Evolutionary conservation across 2,797 vertebrate species (phyloP), one percentile per base, ranked within the genome.

Genomic region (Rhadinocentrus ornatus): DNA sequence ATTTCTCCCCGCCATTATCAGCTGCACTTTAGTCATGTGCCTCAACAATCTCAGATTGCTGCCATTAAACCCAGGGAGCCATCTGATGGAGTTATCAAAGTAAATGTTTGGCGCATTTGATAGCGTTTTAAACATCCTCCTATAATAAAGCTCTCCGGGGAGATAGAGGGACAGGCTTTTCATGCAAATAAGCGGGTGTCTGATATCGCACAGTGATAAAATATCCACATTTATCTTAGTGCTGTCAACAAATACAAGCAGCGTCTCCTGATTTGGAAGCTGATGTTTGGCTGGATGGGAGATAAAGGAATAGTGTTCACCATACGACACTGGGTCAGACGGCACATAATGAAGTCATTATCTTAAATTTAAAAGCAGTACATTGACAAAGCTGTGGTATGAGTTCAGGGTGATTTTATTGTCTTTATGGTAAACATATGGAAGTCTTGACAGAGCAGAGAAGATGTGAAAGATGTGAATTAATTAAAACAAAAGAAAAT

Each of bases 81-180:
- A 89, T 91, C 88, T 91, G 92, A 91, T 91, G 85, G 89, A 91
- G 88, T 90, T 91, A 92, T 93, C 91, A 92, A 91, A 90, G 90
- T 89, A 92, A 92, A 94, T 77, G 89, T 91, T 91, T 91, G 90
- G 86, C 78, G 87, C 81, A 86, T 92, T 90, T 91, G 88, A 92
- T 88, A 82, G 88, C 82, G 24, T 93, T 90, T 92, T 88, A 93
- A 92, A 92, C 91, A 88, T 90, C 89, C 87, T 88, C 86, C 88
- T 87, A 86, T 92, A 90, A 90, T 90, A 90, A 90, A 91, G 87
- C 89, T 84, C 88, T 89, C 87, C 22, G 44, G 90, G 87, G 90
- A 91, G 78, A 81, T 63, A 79, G 74, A 83, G 71, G 88, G 88
- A 85, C 74, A 80, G 84, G 80, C 83, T 91, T 90, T 88, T 90